A percentile compares a stretch with the other conserved stretches of the same genome.
Conservation (phyloP, 2,888 invertebrate genomes). For the Brenthis ino region DNA sequence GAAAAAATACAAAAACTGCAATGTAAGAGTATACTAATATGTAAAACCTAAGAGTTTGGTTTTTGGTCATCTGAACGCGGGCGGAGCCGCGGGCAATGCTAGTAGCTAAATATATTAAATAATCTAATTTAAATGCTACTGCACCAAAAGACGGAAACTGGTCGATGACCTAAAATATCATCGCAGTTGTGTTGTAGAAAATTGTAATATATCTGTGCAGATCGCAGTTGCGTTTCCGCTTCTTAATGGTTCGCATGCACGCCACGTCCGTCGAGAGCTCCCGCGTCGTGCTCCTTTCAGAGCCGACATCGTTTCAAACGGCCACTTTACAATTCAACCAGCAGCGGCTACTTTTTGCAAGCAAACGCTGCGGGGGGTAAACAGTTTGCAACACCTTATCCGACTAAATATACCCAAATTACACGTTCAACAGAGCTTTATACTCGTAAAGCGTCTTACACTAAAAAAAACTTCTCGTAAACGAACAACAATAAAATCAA, state of each 20-base stretch:
- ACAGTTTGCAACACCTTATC: slow-evolving; percentile 21
- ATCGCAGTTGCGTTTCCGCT: slow-evolving; percentile 65
- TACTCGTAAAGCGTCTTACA: neutral
- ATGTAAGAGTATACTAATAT: too few relatives aligned
- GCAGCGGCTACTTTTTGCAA: slow-evolving; percentile 53
- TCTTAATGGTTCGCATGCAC: slow-evolving; percentile 48
- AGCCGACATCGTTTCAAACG: slow-evolving; percentile 38
- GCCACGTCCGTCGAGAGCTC: slow-evolving; percentile 45
- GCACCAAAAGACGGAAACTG: slow-evolving; percentile 19
- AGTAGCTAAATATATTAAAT: neutral
- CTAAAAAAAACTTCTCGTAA: slow-evolving; percentile 11
- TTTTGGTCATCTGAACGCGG: too few relatives aligned
- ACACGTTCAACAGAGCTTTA: slow-evolving; percentile 9
- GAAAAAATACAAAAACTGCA: too few relatives aligned
- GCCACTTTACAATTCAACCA: slow-evolving; percentile 51
- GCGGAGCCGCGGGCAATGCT: too few relatives aligned
- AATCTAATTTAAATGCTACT: slow-evolving; percentile 3
- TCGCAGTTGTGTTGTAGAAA: slow-evolving; percentile 51
- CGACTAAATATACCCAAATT: slow-evolving; percentile 13
- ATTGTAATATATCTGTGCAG: slow-evolving; percentile 52
- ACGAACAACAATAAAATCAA: slow-evolving; percentile 51
- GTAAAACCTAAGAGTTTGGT: too few relatives aligned
- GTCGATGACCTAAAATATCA: slow-evolving; percentile 31
- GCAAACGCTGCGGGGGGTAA: slow-evolving; percentile 40
- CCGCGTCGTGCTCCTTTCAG: slow-evolving; percentile 34